Evolutionary conservation across 2,797 vertebrate genomes (phyloP).

Genomic region (Arnoldichthys spilopterus): DNA sequence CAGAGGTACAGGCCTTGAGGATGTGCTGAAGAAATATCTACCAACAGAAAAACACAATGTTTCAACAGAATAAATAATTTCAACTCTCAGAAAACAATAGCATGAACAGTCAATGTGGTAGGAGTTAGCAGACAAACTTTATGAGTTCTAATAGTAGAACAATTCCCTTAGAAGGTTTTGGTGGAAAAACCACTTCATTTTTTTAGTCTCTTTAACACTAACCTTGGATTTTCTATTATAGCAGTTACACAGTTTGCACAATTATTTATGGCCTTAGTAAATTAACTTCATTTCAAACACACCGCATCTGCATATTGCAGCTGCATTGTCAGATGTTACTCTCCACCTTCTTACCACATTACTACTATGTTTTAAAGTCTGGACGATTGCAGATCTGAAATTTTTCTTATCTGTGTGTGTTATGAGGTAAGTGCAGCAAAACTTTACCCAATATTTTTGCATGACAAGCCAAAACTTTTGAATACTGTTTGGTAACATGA

Average conservation of each 20-base stretch:
- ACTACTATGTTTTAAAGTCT: neutral
- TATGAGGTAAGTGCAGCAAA: neutral
- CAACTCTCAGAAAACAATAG: neutral
- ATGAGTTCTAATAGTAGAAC: neutral
- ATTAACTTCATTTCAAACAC: too few species aligned
- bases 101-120: too few species aligned
- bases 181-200: neutral
- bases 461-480: neutral
- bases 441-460: conserved; percentile 4
- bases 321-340: too few species aligned
- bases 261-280: neutral
- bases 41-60: neutral
- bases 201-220: neutral
- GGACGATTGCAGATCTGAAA: neutral
- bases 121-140: too few species aligned
- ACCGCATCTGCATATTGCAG: too few species aligned
- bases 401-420: neutral
- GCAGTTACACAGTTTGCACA: neutral
- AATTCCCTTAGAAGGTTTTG: neutral
- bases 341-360: too few species aligned
- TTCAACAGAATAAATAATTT: neutral
- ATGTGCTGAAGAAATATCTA: neutral
- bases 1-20: neutral
- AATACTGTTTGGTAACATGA: neutral
- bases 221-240: neutral